phyloP scores from a whole-genome alignment of 2,797 vertebrate species.

The Triplophysa yarkandensis region DNA sequence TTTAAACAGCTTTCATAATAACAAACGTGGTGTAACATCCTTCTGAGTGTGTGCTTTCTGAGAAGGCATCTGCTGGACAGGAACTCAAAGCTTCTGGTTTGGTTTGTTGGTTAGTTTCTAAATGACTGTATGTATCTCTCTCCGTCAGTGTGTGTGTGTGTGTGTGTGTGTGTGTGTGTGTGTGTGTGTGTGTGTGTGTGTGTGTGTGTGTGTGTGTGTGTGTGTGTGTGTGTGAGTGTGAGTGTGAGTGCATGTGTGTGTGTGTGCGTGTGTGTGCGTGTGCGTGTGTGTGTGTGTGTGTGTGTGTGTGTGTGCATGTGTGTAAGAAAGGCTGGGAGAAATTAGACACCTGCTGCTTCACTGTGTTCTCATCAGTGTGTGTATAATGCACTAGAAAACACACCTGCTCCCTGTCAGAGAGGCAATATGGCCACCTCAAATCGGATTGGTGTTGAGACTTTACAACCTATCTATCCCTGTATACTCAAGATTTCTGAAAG shows the following conservation, averaged over 20 bases:
- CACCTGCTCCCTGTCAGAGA: constrained; percentile 54
- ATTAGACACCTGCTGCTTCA: constrained; percentile 53
- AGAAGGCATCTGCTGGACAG: constrained; percentile 25
- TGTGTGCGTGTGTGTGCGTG: not conserved
- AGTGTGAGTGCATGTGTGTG: not conserved
- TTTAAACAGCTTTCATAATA: not conserved
- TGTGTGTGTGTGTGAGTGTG: not conserved
- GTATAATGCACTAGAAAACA: constrained; percentile 53
- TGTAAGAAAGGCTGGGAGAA: constrained; percentile 30
- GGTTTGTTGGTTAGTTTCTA: constrained; percentile 28
- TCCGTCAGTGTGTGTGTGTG: not conserved
- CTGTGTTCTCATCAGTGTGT: constrained; percentile 49
- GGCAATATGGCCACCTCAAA: constrained; percentile 2
- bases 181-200: constrained; percentile 5
- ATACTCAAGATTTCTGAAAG: not conserved
- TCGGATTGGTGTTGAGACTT: constrained; percentile 19
- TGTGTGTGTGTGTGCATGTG: constrained; percentile 6
- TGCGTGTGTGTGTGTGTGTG: constrained; percentile 29
- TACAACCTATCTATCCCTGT: not conserved
- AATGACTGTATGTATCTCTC: constrained; percentile 13
- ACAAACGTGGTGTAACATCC: constrained; percentile 17
- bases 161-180: constrained; percentile 16
- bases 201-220: constrained; percentile 19
- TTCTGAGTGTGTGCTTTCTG: not conserved
- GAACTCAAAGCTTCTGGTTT: constrained; percentile 32